Evolutionary conservation across 2,888 invertebrate genomes (phyloP), one percentile per base, ranked within the genome.

Genomic region (Drosophila cyrtoloma): DNA sequence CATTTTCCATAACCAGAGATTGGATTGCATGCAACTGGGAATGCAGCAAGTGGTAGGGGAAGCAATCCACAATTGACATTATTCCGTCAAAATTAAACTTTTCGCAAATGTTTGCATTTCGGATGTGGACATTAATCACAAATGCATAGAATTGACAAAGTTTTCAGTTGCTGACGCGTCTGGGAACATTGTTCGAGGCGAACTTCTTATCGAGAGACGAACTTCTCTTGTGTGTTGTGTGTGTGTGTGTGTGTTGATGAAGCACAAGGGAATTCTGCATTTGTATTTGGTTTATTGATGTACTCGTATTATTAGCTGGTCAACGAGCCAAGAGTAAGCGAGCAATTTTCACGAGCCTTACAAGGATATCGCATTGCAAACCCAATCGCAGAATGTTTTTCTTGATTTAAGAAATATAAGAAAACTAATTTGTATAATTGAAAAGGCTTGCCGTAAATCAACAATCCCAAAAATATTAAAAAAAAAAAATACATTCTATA

Each of bases 111-210:
- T 86, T 87, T 83, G 84, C 79, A 74, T 72, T 71, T 75, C 74
- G 52, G 62, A 76, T 81, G 81, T 89, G 89, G 79, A 89, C 92
- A 91, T 89, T 92, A 90, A 90, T 92, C 89, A 88, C 78, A 86
- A 90, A 91, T 91, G 86, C 87, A 92, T 91, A 84, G 91, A 92
- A 92, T 89, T 90, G 83, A 77, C 26, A 79, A 91, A 91, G 83
- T 90, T 87, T 84, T 67, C 47, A 66, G 61, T 44, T 22, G 47
- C 55, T 42, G 33, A 35, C 58, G 33, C n/a, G 39, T 30, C 37
- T 35, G 35, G 33, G 52, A 55, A 69, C 67, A 76, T 68, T 77
- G 67, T 76, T 68, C 42, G 33, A 68, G 60, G n/a, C 44, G 60
- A 79, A 80, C 64, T 76, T 81, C 39, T 62, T 63, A 77, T 80